phyloP scores from a whole-genome alignment of 1,140 invertebrate genomes.

The Anastrepha ludens region DNA sequence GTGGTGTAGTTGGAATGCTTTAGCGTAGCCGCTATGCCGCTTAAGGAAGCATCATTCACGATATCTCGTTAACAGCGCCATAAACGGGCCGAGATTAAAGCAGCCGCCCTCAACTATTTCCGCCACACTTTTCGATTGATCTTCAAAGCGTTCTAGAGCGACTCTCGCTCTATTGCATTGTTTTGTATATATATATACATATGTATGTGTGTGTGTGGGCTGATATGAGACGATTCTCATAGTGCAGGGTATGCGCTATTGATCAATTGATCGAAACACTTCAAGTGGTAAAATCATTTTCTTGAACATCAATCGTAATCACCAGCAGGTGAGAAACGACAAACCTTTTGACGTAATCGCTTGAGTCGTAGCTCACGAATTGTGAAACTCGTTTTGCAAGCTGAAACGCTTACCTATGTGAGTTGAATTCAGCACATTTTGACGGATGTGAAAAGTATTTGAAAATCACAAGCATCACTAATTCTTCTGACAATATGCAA shows the following conservation, averaged over 20 bases:
- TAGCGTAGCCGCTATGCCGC: not conserved
- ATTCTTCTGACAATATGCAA: too few relatives aligned
- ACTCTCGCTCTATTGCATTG: not conserved
- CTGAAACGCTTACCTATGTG: too few relatives aligned
- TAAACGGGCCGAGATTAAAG: conserved; percentile 29
- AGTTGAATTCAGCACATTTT: too few relatives aligned
- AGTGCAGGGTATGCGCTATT: not conserved
- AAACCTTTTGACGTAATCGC: not conserved
- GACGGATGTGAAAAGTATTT: too few relatives aligned
- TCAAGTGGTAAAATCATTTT: not conserved
- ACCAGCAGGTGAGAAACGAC: not conserved
- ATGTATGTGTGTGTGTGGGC: not conserved
- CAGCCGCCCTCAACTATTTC: conserved; percentile 33
- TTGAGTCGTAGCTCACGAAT: too few relatives aligned
- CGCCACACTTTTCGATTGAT: conserved; percentile 12
- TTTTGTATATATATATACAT: not conserved
- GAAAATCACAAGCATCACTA: too few relatives aligned
- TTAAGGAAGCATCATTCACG: conserved; percentile 33
- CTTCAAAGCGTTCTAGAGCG: not conserved
- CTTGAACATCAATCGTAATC: conserved; percentile 13
- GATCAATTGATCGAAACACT: not conserved
- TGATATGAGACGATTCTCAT: conserved; percentile 1
- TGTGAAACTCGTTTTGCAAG: too few relatives aligned
- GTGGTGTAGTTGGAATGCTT: not conserved
- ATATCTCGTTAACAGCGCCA: not conserved